Base-by-base conservation (phyloP, 2,113 vertebrate genomes). In the Gymnorhina tibicen region DNA sequence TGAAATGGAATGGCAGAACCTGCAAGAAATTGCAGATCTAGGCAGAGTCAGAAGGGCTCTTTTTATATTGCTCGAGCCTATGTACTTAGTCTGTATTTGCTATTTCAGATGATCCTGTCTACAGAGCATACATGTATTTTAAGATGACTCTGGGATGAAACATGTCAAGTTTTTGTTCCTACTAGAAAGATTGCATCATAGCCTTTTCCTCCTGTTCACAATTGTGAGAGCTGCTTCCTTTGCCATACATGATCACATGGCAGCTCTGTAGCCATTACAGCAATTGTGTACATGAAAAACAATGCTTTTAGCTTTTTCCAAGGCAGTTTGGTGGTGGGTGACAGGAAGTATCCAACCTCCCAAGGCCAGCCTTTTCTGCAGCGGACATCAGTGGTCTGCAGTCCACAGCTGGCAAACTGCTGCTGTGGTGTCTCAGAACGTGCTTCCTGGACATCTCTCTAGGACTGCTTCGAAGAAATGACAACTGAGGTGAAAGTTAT, bases 1-100 rank as follows among this genome's bases (percentile, higher is more conserved):
- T 85, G 83, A 74, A 91, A 63, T 12, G 93, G 75, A 85, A 33
- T 82, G 84, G 47, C 86, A 91, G 92, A 95, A 87, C n/a, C 58
- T 93, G 41, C 56, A 58, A 72, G 41, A 96, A 94, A 91, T 62
- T 83, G 49, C 49, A 62, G 49, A 75, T 87, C 32, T 26, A 13
- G 0, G 0, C 35, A 37, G 50, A 87, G 28, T 69, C 30, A 39
- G 64, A 81, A 87, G 9, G 42, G 6, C 35, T 91, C 35, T 67
- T 85, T 64, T 75, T 49, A 33, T 92, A 53, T 23, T 32, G 8
- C 58, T 60, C 78, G 32, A 60, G 81, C 47, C 66, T 59, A 32
- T 2, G 1, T 60, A 41, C 30, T 72, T 81, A 33, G 49, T 22
- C 22, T 81, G 3, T 55, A 39, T 92, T 88, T 89, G 58, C 68